These are phyloP conservation scores for Hystrix brachyura DNA, from an alignment of 2,113 vertebrate genomes.

Conservation along the genomic window DNA sequence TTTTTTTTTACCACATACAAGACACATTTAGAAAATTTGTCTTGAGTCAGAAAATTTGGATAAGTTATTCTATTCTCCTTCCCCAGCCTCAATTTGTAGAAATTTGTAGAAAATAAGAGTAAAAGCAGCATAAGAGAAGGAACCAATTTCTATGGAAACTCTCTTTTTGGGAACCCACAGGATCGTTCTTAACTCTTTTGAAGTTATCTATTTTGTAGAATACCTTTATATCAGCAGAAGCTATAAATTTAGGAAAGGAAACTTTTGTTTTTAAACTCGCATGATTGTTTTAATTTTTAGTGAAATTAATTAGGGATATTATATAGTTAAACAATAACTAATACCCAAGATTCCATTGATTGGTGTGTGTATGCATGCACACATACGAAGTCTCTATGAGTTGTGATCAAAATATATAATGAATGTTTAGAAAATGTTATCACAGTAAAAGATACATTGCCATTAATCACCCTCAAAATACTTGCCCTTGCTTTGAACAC, in stretches of 20 bases:
- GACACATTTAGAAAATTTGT: neutral
- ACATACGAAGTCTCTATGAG: neutral
- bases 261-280: neutral
- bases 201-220: constrained; percentile 1
- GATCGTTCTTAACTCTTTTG: neutral
- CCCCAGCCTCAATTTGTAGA: neutral
- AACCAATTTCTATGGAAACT: neutral
- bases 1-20: neutral
- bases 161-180: neutral
- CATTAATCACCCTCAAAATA: neutral
- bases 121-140: neutral
- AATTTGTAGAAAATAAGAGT: neutral
- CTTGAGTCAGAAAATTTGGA: neutral
- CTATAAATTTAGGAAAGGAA: neutral
- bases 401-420: neutral
- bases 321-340: neutral
- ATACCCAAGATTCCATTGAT: neutral
- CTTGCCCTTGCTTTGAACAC: neutral
- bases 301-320: neutral
- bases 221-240: neutral
- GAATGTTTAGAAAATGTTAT: neutral
- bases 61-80: neutral
- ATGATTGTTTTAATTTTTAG: neutral
- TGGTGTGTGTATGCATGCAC: neutral
- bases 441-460: neutral